Conservation (phyloP, 2,888 invertebrate genomes). For the Heteromurus nitidus region DNA sequence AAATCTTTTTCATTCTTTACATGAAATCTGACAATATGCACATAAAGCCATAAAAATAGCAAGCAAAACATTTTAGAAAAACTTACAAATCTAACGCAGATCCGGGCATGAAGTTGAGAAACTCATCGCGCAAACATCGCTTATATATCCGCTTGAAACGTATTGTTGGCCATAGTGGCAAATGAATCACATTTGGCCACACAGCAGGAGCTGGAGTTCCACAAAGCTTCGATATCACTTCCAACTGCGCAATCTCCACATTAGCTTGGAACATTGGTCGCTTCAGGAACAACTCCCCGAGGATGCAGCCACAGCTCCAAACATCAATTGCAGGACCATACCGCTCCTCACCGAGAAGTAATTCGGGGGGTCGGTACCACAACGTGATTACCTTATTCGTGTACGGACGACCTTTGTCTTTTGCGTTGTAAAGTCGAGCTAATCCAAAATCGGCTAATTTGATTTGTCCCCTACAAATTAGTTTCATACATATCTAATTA, state of each 20-base stretch:
- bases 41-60: not conserved
- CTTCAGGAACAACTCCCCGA: slow-evolving; percentile 97
- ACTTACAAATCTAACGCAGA: slow-evolving; percentile 86
- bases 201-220: slow-evolving; percentile 97
- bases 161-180: slow-evolving; percentile 93
- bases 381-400: slow-evolving; percentile 99
- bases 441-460: slow-evolving; percentile 99
- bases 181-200: slow-evolving; percentile 96
- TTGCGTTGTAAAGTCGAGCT: slow-evolving; percentile 95
- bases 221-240: slow-evolving; percentile 94
- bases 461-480: slow-evolving; percentile 96
- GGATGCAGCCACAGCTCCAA: slow-evolving; percentile 99
- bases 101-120: slow-evolving; percentile 89
- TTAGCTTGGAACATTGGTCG: slow-evolving; percentile 97
- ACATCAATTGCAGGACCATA: slow-evolving; percentile 99
- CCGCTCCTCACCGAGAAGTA: slow-evolving; percentile 95
- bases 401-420: slow-evolving; percentile 95
- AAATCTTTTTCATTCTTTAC: no score
- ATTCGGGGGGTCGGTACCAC: slow-evolving; percentile 99
- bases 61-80: slow-evolving; percentile 1
- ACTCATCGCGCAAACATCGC: slow-evolving; percentile 92
- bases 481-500: no score
- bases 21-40: no score
- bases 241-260: slow-evolving; percentile 93
- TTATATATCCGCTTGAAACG: slow-evolving; percentile 93